Base-by-base conservation (phyloP, 2,888 invertebrate species). In the Agrochola litura region DNA sequence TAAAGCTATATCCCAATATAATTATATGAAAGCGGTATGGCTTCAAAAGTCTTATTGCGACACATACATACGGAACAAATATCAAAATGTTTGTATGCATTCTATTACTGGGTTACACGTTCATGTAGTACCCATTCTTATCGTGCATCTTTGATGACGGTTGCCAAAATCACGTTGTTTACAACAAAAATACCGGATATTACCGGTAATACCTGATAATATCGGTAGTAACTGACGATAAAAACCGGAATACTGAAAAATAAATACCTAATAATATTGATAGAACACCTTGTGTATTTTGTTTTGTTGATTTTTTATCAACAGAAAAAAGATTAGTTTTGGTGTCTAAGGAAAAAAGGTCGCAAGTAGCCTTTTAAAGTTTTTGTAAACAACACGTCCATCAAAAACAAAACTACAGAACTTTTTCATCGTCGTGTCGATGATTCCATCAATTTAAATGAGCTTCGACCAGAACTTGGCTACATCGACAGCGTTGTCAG, bases 291-390 rank as follows among this genome's bases (percentile, higher is more conserved):
- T 41, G 8, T 5, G n/a, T 16, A 41, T 25, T 30, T 52, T 19
- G 1, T 52, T 41, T 52, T 19, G 16, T 69, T 25, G 19, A 1
- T 25, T 14, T 43, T 46, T 63, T n/a, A 46, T 37, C 43, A 60
- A 60, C 43, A 79, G 49, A 43, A 76, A 52, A 68, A 79, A 5
- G 10, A 60, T 60, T 12, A 2, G 4, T 22, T 74, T 68, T 43
- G 10, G 2, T 54, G 54, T 63, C 14, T 64, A 5, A 22, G 6
- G 22, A 37, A 37, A 61, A 37, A 5, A 22, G 6, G 22, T 61
- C 37, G 22, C 22, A 19, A 30, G 19, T 30, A 30, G 19, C 37
- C 30, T 61, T 61, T 19, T 37, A 22, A 61, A 61, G 22, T 37
- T 37, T 9, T 30, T 30, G 5, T 19, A 2, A 10, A 22, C 37